A percentile compares a stretch with the other conserved stretches of the same genome.
Evolutionary conservation across 2,797 vertebrate species (phyloP).

Genomic region (Anomalospiza imberbis): DNA sequence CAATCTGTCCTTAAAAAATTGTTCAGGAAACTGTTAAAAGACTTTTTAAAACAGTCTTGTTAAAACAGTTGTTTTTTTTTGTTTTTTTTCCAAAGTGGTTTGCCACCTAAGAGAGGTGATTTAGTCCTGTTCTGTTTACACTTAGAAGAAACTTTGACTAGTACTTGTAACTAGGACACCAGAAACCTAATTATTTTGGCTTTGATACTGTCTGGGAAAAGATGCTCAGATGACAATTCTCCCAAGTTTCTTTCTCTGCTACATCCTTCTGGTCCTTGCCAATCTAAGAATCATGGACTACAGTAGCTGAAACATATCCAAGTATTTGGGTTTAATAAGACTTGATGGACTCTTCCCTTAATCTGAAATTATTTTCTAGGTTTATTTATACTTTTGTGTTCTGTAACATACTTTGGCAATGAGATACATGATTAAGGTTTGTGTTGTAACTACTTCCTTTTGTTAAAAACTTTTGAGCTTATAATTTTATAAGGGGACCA

Average conservation of each 20-base stretch:
- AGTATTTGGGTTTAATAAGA: not conserved
- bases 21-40: not conserved
- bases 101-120: not conserved
- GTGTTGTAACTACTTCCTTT: not conserved
- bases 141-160: not conserved
- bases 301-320: not conserved
- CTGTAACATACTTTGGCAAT: not conserved
- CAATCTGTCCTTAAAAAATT: not conserved
- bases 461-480: not conserved
- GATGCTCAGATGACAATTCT: not conserved
- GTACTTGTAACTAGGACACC: not conserved
- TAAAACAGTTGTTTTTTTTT: too few relatives aligned
- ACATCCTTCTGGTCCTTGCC: not conserved
- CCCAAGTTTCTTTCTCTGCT: not conserved
- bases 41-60: too few relatives aligned
- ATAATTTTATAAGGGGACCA: not conserved
- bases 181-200: not conserved
- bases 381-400: not conserved
- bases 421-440: not conserved
- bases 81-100: not conserved
- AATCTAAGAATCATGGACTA: not conserved
- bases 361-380: not conserved
- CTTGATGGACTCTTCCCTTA: not conserved
- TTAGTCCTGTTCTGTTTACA: not conserved
- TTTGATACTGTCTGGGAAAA: not conserved